phyloP scores from a whole-genome alignment of 64 coral and sea anemone genomes.

The Dendrophyllia cribrosa region DNA sequence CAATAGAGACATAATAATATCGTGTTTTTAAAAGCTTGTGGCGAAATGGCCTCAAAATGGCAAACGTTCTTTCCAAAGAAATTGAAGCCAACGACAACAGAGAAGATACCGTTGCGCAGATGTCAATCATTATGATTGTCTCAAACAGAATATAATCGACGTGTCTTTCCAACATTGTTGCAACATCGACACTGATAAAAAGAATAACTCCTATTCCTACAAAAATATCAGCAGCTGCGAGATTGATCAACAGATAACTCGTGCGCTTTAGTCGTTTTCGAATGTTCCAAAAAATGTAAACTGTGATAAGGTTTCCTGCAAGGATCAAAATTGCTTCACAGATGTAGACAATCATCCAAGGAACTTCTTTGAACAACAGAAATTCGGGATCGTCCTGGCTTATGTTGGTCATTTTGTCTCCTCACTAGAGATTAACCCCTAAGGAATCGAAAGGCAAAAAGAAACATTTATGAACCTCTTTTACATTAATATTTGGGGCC shows the following conservation, averaged over 20 bases:
- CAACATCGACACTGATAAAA: background rate
- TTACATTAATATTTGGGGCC: no score
- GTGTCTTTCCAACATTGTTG: background rate
- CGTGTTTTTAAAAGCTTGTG: background rate
- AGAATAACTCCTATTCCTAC: background rate
- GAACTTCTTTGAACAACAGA: background rate
- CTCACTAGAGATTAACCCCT: no score
- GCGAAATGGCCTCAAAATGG: background rate
- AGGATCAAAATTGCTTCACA: constrained; percentile 7
- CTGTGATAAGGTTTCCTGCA: background rate
- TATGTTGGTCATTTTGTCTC: background rate
- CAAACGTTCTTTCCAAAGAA: constrained; percentile 3
- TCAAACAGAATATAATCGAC: no score
- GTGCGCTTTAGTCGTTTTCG: constrained; percentile 9
- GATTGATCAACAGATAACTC: constrained; percentile 12
- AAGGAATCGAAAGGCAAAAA: no score
- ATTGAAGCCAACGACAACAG: background rate
- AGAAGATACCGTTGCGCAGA: background rate
- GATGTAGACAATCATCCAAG: background rate
- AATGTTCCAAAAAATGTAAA: background rate
- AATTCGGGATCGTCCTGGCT: background rate
- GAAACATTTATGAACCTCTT: no score
- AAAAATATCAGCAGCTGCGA: background rate
- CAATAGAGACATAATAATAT: background rate
- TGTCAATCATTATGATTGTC: background rate